These are phyloP conservation scores for Dryas iulia DNA, from an alignment of 1,140 invertebrate genomes.

Conservation along the genomic window DNA sequence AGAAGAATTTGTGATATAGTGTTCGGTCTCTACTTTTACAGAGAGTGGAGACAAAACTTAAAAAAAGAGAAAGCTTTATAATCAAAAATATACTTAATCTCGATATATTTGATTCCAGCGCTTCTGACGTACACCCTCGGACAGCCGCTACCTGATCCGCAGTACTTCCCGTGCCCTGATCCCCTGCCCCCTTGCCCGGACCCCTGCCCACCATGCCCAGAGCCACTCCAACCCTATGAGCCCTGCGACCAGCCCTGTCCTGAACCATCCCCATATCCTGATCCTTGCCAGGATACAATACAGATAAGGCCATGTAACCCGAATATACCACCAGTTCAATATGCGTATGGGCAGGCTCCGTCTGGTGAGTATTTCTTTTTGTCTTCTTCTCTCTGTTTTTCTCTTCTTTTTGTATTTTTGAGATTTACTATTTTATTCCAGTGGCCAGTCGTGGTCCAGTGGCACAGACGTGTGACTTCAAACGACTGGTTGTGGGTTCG, in stretches of 20 bases:
- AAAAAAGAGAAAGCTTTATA: too few species aligned
- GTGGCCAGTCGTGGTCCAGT: too few species aligned
- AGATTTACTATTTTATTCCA: too few species aligned
- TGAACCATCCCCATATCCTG: constrained; percentile 1
- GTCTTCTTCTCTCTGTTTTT: not conserved
- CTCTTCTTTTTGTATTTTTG: too few species aligned
- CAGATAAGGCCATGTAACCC: constrained; percentile 50
- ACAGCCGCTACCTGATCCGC: constrained; percentile 42
- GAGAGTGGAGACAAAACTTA: too few species aligned
- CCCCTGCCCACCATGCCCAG: constrained; percentile 12
- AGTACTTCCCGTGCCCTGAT: constrained; percentile 16
- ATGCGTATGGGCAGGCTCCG: constrained; percentile 50
- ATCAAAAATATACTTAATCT: too few species aligned
- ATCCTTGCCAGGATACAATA: constrained; percentile 26
- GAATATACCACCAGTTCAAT: constrained; percentile 38
- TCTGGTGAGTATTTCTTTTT: constrained; percentile 39
- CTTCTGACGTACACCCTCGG: constrained; percentile 41
- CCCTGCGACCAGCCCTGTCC: constrained; percentile 1
- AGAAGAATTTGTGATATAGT: too few species aligned
- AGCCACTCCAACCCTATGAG: constrained; percentile 11
- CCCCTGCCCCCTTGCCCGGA: constrained; percentile 15
- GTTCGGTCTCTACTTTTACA: too few species aligned
- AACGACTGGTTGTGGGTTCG: too few species aligned
- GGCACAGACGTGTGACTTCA: too few species aligned
- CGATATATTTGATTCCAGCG: constrained; percentile 42